A percentile compares a stretch with the other conserved stretches of the same genome.
Conservation (phyloP, 2,113 vertebrate genomes). For the Dipodomys spectabilis region DNA sequence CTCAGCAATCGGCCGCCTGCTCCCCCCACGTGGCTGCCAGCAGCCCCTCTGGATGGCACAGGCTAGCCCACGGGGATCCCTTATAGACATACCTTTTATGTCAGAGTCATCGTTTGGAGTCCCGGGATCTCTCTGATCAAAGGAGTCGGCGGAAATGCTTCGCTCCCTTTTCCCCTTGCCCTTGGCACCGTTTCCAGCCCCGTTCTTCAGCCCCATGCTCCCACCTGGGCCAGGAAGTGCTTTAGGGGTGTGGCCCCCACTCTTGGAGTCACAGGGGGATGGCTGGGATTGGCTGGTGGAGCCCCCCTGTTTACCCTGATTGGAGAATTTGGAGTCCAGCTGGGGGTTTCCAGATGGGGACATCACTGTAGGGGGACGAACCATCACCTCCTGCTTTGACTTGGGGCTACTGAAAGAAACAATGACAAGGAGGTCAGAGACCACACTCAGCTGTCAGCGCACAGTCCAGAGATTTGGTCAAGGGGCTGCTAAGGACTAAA, state of each 20-base stretch:
- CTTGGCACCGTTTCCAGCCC: slow-evolving; percentile 96
- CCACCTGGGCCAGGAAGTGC: slow-evolving; percentile 93
- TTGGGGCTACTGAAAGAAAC: slow-evolving; percentile 93
- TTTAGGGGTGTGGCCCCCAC: slow-evolving; percentile 92
- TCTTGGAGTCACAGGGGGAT: slow-evolving; percentile 97
- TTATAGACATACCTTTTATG: slow-evolving; percentile 91
- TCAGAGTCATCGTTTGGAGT: slow-evolving; percentile 94
- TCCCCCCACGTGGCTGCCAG: slow-evolving; percentile 6
- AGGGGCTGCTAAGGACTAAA: slow-evolving; percentile 68
- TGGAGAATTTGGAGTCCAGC: slow-evolving; percentile 99
- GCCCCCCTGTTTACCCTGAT: slow-evolving; percentile 98
- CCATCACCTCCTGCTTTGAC: slow-evolving; percentile 99
- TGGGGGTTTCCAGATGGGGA: slow-evolving; percentile 98
- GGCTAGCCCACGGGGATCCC: slow-evolving; percentile 57
- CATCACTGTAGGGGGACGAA: slow-evolving; percentile 99
- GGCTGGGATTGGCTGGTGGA: slow-evolving; percentile 97
- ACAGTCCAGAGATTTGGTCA: slow-evolving; percentile 47
- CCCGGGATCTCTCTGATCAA: slow-evolving; percentile 96
- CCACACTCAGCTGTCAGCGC: slow-evolving; percentile 30
- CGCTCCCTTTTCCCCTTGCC: slow-evolving; percentile 98
- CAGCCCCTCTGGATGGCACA: neutral
- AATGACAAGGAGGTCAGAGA: slow-evolving; percentile 67
- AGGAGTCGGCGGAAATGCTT: slow-evolving; percentile 97
- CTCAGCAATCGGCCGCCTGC: neutral
- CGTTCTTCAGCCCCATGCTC: slow-evolving; percentile 98